phyloP scores from a whole-genome alignment of 2,113 vertebrate genomes.

The Festucalex cinctus region DNA sequence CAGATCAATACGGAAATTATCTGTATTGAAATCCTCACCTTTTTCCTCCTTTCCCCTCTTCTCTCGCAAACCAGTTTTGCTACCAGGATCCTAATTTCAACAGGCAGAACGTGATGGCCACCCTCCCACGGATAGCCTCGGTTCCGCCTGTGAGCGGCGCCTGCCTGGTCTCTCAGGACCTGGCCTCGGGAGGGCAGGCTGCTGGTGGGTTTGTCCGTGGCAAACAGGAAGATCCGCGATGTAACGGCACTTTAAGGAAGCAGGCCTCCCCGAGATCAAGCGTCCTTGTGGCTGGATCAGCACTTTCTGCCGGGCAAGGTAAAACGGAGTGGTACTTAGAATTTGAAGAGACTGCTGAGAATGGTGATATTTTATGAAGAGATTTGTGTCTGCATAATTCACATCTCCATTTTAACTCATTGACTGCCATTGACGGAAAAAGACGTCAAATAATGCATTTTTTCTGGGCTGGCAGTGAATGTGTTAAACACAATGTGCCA shows the following conservation, averaged over 20 bases:
- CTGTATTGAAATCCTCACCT: not conserved
- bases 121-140: constrained; percentile 73
- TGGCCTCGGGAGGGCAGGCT: constrained; percentile 70
- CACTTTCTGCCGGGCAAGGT: constrained; percentile 52
- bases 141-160: constrained; percentile 61
- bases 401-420: not conserved
- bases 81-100: constrained; percentile 84
- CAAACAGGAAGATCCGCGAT: constrained; percentile 80
- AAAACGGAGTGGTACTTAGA: not conserved
- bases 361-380: not conserved
- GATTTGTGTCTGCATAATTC: not conserved
- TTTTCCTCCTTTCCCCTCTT: not conserved
- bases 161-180: constrained; percentile 72
- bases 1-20: too few species aligned
- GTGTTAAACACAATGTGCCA: too few species aligned
- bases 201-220: constrained; percentile 51
- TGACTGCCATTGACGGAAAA: too few species aligned
- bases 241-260: constrained; percentile 90
- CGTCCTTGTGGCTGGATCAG: constrained; percentile 32
- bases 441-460: too few species aligned
- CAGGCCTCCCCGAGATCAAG: constrained; percentile 75
- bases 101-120: constrained; percentile 76
- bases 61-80: constrained; percentile 85
- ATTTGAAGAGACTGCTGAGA: not conserved
- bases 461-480: too few species aligned